phyloP scores from a whole-genome alignment of 2,113 vertebrate genomes.

The Sterrhoptilus dennistouni region DNA sequence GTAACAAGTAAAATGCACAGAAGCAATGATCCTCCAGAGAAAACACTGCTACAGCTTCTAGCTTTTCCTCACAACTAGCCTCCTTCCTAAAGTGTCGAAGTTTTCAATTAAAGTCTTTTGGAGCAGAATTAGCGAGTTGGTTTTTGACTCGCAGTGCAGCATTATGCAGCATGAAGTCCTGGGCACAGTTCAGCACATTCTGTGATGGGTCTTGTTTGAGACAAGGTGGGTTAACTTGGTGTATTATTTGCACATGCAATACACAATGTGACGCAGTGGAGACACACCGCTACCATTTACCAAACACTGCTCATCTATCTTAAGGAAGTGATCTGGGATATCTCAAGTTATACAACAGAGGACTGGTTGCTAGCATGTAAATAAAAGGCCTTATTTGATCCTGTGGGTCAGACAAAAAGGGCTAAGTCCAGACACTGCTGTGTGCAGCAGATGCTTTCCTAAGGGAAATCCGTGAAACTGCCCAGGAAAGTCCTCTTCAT shows the following conservation, averaged over 20 bases:
- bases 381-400: background rate
- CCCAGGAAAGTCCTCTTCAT: background rate
- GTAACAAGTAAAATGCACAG: background rate
- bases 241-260: accelerated
- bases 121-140: background rate
- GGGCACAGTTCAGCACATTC: background rate
- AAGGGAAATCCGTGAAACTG: background rate
- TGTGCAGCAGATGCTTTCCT: background rate
- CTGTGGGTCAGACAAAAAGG: background rate
- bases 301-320: background rate
- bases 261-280: accelerated
- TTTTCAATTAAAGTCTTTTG: background rate
- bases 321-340: background rate
- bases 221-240: background rate
- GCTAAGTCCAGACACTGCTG: background rate
- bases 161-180: background rate
- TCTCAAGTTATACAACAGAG: background rate
- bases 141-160: background rate
- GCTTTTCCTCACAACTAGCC: background rate
- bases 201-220: background rate
- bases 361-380: background rate
- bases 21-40: background rate
- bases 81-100: background rate
- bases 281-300: accelerated
- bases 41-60: background rate